Base-by-base conservation (phyloP, 2,797 vertebrate genomes). In the Falco berigora region DNA sequence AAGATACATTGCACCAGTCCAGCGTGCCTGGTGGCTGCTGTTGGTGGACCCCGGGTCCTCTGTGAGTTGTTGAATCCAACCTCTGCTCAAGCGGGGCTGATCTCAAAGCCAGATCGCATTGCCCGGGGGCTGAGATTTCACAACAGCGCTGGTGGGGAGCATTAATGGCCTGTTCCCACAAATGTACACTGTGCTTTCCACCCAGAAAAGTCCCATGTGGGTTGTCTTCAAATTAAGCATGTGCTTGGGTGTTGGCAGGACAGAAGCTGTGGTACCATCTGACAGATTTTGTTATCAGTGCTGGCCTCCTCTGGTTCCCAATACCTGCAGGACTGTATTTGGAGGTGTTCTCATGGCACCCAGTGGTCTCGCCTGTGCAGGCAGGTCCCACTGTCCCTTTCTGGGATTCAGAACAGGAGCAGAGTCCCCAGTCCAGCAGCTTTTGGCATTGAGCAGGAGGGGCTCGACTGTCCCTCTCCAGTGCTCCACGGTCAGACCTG, bases 1-100 rank as follows among this genome's bases (percentile, higher is more conserved):
- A 3, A 46, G 64, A 40, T 19, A 1, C 0, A 6, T 58, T 12
- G 1, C n/a, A 7, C 1, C 34, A 24, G 27, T 7, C 34, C 12
- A 5, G 4, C 0, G 5, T 22, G 21, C 34, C 25, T 10, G 15
- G 42, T 22, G 49, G 25, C 15, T 27, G 42, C 17, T 1, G 9
- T 28, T 10, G 11, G 32, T 24, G 20, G 17, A 38, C 36, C 36
- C 36, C 36, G 36, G 24, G 30, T 40, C 11, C 53, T 49, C 19
- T 18, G 34, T 1, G 8, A 14, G 49, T 13, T 78, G 24, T 25
- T 25, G 59, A 25, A 40, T 34, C 13, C 62, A n/a, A 12, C 24
- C 8, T 27, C 47, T 6, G 40, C 46, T 18, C 24, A 19, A 53
- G 73, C 56, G 8, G 53, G 11, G 52, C 52, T 11, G 36, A 28